Evolutionary conservation across 30 jellyfish, hydroid and myxozoan genomes (phyloP).

Genomic region (Aurelia sp.): DNA sequence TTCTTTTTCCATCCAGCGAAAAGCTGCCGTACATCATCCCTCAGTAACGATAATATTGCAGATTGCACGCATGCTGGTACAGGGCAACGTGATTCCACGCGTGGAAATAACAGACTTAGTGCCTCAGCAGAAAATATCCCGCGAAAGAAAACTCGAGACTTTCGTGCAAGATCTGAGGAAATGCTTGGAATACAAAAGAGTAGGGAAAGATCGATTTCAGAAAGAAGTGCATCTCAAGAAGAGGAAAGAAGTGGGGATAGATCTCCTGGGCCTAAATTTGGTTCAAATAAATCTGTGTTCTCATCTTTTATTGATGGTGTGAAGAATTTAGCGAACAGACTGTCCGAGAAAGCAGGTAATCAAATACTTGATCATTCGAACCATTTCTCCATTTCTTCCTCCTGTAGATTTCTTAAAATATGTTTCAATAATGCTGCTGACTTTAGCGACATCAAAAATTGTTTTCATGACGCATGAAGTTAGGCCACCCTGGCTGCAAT

Average conservation of each 20-base stretch:
- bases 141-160: constrained; percentile 21
- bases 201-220: constrained; percentile 31
- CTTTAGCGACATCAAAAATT: no score
- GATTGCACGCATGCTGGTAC: background rate
- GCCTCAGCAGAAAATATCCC: constrained; percentile 42
- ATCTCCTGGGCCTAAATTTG: constrained; percentile 56
- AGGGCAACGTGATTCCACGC: constrained; percentile 14
- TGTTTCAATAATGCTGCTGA: no score
- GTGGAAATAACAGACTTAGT: constrained; percentile 24
- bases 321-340: constrained; percentile 67
- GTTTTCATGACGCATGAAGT: no score
- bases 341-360: constrained; percentile 57
- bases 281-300: constrained; percentile 60
- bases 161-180: constrained; percentile 38
- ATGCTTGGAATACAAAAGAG: constrained; percentile 19
- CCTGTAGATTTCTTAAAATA: no score
- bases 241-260: constrained; percentile 18
- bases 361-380: no score
- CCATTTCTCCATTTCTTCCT: no score
- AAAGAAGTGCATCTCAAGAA: constrained; percentile 7
- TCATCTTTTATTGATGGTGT: constrained; percentile 84
- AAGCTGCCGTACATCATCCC: constrained; percentile 51
- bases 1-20: constrained; percentile 22
- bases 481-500: no score
- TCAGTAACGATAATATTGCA: constrained; percentile 52